These are phyloP conservation scores for Orchesella flavescens DNA, from an alignment of 2,888 invertebrate genomes.

Conservation along the genomic window DNA sequence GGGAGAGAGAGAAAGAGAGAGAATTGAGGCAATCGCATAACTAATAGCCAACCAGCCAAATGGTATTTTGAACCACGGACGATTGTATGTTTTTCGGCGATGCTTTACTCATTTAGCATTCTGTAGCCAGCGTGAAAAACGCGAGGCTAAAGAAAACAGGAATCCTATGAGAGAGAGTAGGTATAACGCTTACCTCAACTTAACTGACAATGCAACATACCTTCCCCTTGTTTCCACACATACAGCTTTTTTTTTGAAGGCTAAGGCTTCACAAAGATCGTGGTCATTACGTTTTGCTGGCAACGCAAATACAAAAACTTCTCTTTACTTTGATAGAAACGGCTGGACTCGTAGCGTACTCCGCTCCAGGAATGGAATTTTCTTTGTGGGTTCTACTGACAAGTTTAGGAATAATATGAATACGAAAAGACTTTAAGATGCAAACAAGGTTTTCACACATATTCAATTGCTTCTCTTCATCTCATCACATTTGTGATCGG, in stretches of 20 bases:
- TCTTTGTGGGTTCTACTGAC: too few species aligned
- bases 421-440: too few species aligned
- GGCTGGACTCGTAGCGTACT: too few species aligned
- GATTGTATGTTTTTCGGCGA: slow-evolving; percentile 4
- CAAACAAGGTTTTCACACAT: too few species aligned
- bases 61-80: background rate
- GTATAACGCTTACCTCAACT: background rate
- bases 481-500: too few species aligned
- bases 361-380: too few species aligned
- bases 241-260: background rate
- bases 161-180: background rate
- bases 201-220: background rate
- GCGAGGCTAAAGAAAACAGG: too few species aligned
- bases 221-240: background rate
- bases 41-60: slow-evolving; percentile 28
- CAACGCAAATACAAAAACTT: too few species aligned
- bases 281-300: background rate
- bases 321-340: too few species aligned
- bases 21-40: slow-evolving; percentile 23
- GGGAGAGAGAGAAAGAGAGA: slow-evolving; percentile 10
- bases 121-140: background rate
- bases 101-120: background rate
- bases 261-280: background rate
- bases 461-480: too few species aligned
- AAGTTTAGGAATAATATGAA: too few species aligned